These are phyloP conservation scores for Zygaena filipendulae DNA, from an alignment of 2,888 invertebrate species.

Conservation along the genomic window DNA sequence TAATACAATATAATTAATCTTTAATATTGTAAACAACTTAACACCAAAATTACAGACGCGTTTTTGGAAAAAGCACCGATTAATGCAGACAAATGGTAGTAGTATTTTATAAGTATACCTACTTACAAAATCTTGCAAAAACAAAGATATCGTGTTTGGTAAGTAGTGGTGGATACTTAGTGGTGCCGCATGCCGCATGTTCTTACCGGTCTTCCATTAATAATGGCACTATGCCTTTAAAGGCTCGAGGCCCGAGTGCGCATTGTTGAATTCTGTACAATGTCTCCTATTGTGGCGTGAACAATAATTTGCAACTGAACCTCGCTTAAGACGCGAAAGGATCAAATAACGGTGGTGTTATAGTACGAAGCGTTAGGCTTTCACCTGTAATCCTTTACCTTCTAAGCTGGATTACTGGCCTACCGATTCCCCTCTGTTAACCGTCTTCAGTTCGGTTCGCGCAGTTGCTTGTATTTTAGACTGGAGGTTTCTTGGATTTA, in stretches of 20 bases:
- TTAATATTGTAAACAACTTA: no score
- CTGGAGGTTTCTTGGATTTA: conserved; percentile 35
- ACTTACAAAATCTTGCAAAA: no score
- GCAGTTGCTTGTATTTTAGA: conserved; percentile 35
- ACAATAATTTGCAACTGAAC: conserved; percentile 49
- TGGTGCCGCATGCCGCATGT: conserved; percentile 29
- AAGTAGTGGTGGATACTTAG: no score
- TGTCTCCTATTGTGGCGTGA: conserved; percentile 37
- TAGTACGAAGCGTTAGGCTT: conserved; percentile 42
- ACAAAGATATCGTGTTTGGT: conserved; percentile 27
- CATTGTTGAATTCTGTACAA: conserved; percentile 31
- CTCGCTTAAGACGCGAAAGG: conserved; percentile 33
- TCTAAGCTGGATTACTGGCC: conserved; percentile 56
- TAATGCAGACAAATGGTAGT: no score
- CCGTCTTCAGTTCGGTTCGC: conserved; percentile 41
- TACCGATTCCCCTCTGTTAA: conserved; percentile 41
- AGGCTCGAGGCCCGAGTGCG: conserved; percentile 28
- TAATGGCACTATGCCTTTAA: conserved; percentile 38
- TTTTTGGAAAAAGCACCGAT: no score
- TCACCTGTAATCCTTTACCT: conserved; percentile 48
- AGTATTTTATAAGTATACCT: no score
- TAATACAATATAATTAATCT: no score
- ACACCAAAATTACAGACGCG: no score
- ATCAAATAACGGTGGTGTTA: conserved; percentile 40
- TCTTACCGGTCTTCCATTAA: conserved; percentile 32